Evolutionary conservation across 2,113 vertebrate species (phyloP).

Genomic region (Limnothrissa miodon): DNA sequence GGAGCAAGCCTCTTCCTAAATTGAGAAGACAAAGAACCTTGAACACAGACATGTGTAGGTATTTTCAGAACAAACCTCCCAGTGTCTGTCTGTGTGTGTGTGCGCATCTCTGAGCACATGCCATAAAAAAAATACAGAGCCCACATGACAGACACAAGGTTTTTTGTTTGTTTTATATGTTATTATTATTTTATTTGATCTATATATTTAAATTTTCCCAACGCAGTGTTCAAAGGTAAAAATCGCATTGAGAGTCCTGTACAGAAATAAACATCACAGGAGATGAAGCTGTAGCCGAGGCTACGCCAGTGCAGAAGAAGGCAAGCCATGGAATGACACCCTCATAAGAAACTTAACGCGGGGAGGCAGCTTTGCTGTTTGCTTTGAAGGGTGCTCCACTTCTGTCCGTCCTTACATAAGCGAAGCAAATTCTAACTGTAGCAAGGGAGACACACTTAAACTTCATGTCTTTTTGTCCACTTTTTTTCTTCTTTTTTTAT

Average conservation of each 20-base stretch:
- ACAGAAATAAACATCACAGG: slow-evolving; percentile 26
- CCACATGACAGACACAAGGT: not conserved
- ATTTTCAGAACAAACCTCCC: not conserved
- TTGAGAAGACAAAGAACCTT: not conserved
- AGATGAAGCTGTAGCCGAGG: not conserved
- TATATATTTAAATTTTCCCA: not conserved
- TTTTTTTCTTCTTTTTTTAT: not conserved
- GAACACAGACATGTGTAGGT: not conserved
- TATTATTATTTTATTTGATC: no score
- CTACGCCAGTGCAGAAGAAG: not conserved
- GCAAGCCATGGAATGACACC: slow-evolving; percentile 60
- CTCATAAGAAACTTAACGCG: slow-evolving; percentile 62
- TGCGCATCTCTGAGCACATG: not conserved
- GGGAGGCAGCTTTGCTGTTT: slow-evolving; percentile 67
- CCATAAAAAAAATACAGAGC: not conserved
- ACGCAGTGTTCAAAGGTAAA: not conserved
- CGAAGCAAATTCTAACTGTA: slow-evolving; percentile 16
- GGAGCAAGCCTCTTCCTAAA: not conserved
- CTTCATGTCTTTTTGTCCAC: not conserved
- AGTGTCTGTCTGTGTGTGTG: not conserved
- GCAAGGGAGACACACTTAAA: not conserved
- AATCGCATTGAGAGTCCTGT: not conserved
- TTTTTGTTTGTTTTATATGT: not conserved
- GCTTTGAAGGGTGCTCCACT: slow-evolving; percentile 73
- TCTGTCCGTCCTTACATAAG: slow-evolving; percentile 54